Percentiles rank a stretch among this genome's conserved stretches.
Conservation (phyloP, 1,140 invertebrate genomes). For the Drosophila jambulina region DNA sequence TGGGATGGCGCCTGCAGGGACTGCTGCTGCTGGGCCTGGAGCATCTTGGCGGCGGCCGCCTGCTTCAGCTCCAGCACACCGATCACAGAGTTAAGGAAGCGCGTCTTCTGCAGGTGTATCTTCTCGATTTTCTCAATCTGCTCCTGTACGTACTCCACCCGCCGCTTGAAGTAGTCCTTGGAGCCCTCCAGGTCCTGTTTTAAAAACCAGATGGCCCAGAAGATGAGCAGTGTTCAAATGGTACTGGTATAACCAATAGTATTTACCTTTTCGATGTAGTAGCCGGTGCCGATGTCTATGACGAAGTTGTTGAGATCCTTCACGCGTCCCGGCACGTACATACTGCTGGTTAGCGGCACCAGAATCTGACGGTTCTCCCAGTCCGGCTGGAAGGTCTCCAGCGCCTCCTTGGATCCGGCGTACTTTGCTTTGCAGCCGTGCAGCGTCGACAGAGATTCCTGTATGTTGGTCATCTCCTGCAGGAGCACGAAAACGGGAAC, state of each 20-base stretch:
- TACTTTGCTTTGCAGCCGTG: constrained; percentile 96
- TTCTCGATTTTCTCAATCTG: constrained; percentile 97
- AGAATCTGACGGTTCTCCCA: constrained; percentile 93
- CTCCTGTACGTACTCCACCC: constrained; percentile 95
- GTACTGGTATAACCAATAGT: not conserved
- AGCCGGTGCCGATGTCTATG: constrained; percentile 97
- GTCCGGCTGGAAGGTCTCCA: constrained; percentile 91
- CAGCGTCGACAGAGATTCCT: constrained; percentile 94
- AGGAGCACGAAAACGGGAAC: constrained; percentile 5
- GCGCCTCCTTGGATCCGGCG: constrained; percentile 93
- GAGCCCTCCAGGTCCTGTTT: constrained; percentile 90
- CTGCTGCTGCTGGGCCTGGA: constrained; percentile 71
- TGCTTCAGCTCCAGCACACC: constrained; percentile 90
- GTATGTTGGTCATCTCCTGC: constrained; percentile 93
- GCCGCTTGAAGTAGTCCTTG: constrained; percentile 96
- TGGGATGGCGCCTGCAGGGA: constrained; percentile 42
- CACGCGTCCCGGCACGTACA: constrained; percentile 96
- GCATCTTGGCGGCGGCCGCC: constrained; percentile 64
- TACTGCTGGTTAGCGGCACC: constrained; percentile 96
- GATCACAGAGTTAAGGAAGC: constrained; percentile 92
- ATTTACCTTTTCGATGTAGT: constrained; percentile 95
- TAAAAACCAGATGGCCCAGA: constrained; percentile 32
- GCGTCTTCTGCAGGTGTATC: constrained; percentile 93
- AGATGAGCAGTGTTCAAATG: not conserved
- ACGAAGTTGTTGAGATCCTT: constrained; percentile 93